phyloP scores from a whole-genome alignment of 2,888 invertebrate species.

The Cephus nigrinus region DNA sequence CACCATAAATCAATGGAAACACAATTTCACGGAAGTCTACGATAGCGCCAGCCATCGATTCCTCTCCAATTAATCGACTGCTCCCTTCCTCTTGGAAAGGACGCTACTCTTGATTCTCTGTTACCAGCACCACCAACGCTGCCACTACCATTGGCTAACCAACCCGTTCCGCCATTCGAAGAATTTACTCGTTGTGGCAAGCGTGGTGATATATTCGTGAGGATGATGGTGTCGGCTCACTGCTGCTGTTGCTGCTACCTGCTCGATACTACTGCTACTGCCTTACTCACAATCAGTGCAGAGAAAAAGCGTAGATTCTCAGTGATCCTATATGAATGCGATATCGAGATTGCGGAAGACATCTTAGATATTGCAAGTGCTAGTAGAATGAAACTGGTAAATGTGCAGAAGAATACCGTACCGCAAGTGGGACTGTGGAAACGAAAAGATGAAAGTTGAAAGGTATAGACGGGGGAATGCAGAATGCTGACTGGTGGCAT shows the following conservation, averaged over 20 bases:
- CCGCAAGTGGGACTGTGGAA: neutral
- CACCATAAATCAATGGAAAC: constrained; percentile 42
- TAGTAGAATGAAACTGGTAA: neutral
- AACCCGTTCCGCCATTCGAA: too few relatives aligned
- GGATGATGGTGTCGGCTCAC: too few relatives aligned
- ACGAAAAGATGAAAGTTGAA: neutral
- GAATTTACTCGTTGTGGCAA: too few relatives aligned
- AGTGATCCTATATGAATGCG: constrained; percentile 37
- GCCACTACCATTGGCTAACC: too few relatives aligned
- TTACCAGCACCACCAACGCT: too few relatives aligned
- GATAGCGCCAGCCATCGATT: constrained; percentile 36
- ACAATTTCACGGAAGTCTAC: constrained; percentile 45
- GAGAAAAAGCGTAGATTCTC: constrained; percentile 24
- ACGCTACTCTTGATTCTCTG: too few relatives aligned
- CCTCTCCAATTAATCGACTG: constrained; percentile 39
- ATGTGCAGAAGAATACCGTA: neutral
- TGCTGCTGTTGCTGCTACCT: too few relatives aligned
- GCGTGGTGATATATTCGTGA: too few relatives aligned
- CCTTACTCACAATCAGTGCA: too few relatives aligned
- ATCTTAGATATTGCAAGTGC: neutral
- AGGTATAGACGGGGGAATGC: constrained; percentile 17
- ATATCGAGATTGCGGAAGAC: constrained; percentile 30
- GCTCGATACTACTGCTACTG: too few relatives aligned
- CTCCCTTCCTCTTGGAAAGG: too few relatives aligned
- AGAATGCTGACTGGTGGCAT: constrained; percentile 37